These are phyloP conservation scores for Saguinus imperator DNA, from an alignment of 2,113 vertebrate genomes.

Conservation along the genomic window DNA sequence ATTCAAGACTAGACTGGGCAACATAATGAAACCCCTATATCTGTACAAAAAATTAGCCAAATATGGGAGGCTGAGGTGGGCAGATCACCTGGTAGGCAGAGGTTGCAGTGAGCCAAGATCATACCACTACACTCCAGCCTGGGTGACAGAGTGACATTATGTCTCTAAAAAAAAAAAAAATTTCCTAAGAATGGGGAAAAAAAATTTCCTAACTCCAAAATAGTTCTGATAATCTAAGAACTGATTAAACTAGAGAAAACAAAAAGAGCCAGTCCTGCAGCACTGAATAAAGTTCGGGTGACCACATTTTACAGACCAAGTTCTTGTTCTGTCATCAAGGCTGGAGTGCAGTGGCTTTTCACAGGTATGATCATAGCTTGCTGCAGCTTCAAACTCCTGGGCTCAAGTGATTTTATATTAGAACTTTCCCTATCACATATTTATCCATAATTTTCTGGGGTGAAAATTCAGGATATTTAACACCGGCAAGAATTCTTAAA, in stretches of 20 bases:
- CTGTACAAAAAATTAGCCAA: too few relatives aligned
- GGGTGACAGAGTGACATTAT: too few relatives aligned
- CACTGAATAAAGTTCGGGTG: background rate
- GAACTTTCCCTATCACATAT: background rate
- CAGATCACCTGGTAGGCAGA: too few relatives aligned
- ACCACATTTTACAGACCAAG: background rate
- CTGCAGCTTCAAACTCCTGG: background rate
- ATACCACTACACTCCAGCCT: too few relatives aligned
- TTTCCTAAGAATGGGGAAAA: background rate
- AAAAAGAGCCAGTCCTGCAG: background rate
- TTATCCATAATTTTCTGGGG: background rate
- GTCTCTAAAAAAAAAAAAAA: background rate
- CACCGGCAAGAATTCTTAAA: background rate
- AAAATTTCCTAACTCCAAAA: background rate
- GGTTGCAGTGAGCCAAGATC: too few relatives aligned
- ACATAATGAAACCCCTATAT: too few relatives aligned
- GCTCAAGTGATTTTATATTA: background rate
- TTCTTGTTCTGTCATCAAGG: background rate
- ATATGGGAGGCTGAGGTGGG: too few relatives aligned
- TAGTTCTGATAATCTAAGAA: background rate
- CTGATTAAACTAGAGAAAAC: background rate
- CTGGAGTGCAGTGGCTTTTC: background rate
- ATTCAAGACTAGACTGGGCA: too few relatives aligned
- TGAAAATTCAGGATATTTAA: slow-evolving; percentile 31
- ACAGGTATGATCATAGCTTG: background rate